These are phyloP conservation scores for Plectus sambesii DNA, from an alignment of 1,140 invertebrate species.

Conservation along the genomic window DNA sequence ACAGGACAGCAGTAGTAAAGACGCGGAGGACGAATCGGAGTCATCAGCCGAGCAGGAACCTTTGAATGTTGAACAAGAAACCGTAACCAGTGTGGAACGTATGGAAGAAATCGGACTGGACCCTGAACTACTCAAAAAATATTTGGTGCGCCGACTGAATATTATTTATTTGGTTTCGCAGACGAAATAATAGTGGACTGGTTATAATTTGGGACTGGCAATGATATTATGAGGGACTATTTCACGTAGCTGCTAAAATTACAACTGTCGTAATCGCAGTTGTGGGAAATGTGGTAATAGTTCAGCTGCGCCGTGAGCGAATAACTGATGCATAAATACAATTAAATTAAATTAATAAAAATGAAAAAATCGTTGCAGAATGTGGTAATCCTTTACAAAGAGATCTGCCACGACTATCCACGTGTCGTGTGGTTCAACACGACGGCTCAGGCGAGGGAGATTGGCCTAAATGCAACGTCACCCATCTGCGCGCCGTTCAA, in stretches of 20 bases:
- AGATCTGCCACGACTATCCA: slow-evolving; percentile 35
- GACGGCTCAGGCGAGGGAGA: slow-evolving; percentile 32
- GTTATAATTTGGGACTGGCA: too few species aligned
- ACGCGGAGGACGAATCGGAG: too few species aligned
- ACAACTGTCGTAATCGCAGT: too few species aligned
- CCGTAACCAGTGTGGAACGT: too few species aligned
- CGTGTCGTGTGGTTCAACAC: slow-evolving; percentile 36
- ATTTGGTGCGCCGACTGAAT: slow-evolving; percentile 16
- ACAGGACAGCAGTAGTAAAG: too few species aligned
- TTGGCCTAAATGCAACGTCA: slow-evolving; percentile 38
- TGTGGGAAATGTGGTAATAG: too few species aligned
- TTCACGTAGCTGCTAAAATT: too few species aligned
- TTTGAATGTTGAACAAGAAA: too few species aligned
- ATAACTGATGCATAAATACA: too few species aligned
- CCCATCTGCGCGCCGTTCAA: slow-evolving; percentile 44
- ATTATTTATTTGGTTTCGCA: background rate
- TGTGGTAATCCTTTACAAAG: slow-evolving; percentile 34
- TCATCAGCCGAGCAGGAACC: too few species aligned
- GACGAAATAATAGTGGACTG: slow-evolving; percentile 12
- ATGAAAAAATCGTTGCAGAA: slow-evolving; percentile 13
- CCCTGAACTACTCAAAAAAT: slow-evolving; percentile 21
- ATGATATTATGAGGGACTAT: too few species aligned
- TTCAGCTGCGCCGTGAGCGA: too few species aligned
- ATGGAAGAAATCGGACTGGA: slow-evolving; percentile 24
- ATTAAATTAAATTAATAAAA: slow-evolving; percentile 6